A percentile compares a stretch with the other conserved stretches of the same genome.
Evolutionary conservation across 2,888 invertebrate genomes (phyloP).

Genomic region (Platypus cylindrus): DNA sequence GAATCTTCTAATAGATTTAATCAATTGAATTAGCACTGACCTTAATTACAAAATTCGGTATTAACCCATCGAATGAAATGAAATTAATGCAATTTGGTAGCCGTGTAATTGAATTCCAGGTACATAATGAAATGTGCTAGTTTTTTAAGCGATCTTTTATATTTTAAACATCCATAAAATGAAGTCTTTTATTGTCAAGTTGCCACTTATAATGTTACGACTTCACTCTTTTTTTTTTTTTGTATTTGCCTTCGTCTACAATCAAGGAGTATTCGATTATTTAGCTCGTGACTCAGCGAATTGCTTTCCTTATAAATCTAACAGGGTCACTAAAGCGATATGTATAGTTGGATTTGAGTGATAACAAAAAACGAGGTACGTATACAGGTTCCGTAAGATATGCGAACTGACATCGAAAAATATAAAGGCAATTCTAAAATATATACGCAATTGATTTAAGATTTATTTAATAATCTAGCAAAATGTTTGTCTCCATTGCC

Average conservation of each 20-base stretch:
- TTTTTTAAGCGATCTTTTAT: constrained; percentile 20
- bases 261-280: constrained; percentile 27
- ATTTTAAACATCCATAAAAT: constrained; percentile 33
- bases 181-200: constrained; percentile 31
- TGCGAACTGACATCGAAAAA: too few species aligned
- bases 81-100: constrained; percentile 21
- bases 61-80: constrained; percentile 16
- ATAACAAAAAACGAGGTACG: too few species aligned
- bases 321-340: too few species aligned
- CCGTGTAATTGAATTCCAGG: constrained; percentile 29
- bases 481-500: too few species aligned
- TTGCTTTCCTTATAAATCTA: too few species aligned
- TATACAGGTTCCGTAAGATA: too few species aligned
- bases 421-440: too few species aligned
- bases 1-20: too few species aligned
- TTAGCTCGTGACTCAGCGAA: constrained; percentile 26
- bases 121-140: constrained; percentile 13
- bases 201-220: constrained; percentile 21
- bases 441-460: too few species aligned
- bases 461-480: too few species aligned
- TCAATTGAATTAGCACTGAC: constrained; percentile 1
- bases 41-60: constrained; percentile 4
- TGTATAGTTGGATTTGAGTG: background rate
- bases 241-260: constrained; percentile 26
- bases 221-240: constrained; percentile 26